Evolutionary conservation across 2,888 invertebrate species (phyloP), one percentile per base, ranked within the genome.

Genomic region (Cotesia congregata): DNA sequence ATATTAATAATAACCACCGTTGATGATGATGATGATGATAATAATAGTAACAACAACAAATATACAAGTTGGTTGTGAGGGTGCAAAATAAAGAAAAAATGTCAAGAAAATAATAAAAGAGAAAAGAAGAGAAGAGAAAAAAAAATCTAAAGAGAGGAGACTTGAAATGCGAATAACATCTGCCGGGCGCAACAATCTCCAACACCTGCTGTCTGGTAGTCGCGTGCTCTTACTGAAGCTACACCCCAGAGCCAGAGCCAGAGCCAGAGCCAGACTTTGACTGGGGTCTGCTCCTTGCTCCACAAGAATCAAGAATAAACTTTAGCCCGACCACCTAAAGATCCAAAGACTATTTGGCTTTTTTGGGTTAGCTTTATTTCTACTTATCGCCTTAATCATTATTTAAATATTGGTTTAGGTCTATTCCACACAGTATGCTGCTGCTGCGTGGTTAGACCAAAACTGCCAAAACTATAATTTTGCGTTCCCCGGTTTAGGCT

Each of bases 161-260:
- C 65, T 64, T 39, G 39, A 61, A 73, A 76, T 76, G 40, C 76
- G 81, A 77, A 80, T 85, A 88, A 87, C 88, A 88, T 87, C 88
- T 88, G 88, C 86, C 84, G 84, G 86, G 87, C 87, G 87, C 86
- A 88, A 87, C 84, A 88, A 87, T 86, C 86, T 86, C 79, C 83
- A 86, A 87, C 88, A 88, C 88, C 88, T 88, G 88, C 88, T 85
- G 87, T 86, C 87, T 88, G 86, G 84, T 84, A 87, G 87, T 88
- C 88, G 88, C 87, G 87, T 88, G 88, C 87, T 71, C 39, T 71
- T 61, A 61, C 38, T 62, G 60, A 61, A 38, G 15, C 39, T 61
- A 71, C 38, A 39, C 12, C 40, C 70, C 59, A 17, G 1, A 17
- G 17, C 17, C 6, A 60, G 50, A 17, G 17, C 17, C 6, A 60